A percentile compares a stretch with the other conserved stretches of the same genome.
phyloP scores from a whole-genome alignment of 2,888 invertebrate species.

The Melipona beecheii region DNA sequence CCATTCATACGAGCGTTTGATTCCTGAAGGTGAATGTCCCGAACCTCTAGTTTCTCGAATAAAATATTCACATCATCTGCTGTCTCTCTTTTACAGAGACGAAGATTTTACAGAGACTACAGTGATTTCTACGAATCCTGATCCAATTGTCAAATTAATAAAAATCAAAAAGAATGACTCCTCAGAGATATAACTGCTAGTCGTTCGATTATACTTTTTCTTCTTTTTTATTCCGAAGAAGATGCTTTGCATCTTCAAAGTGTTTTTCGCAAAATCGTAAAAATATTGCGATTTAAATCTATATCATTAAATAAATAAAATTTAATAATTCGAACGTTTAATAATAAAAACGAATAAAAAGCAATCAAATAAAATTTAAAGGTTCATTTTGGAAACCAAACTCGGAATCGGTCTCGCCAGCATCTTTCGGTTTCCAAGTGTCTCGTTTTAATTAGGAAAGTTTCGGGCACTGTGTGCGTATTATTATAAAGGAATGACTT shows the following conservation, averaged over 20 bases:
- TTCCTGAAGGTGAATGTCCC: not conserved
- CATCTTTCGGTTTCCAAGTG: not conserved
- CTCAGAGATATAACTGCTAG: not conserved
- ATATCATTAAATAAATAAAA: too few relatives aligned
- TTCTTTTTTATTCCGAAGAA: not conserved
- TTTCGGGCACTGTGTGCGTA: constrained; percentile 4
- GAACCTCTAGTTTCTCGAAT: not conserved
- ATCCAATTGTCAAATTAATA: not conserved
- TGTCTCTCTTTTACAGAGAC: not conserved
- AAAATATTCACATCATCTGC: not conserved
- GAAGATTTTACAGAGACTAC: not conserved
- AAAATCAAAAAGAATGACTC: not conserved
- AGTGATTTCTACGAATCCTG: not conserved
- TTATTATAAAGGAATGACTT: constrained; percentile 10
- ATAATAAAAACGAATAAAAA: too few relatives aligned
- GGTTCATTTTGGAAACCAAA: not conserved
- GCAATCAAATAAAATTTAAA: not conserved
- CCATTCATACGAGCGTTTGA: not conserved
- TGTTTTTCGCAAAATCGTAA: not conserved
- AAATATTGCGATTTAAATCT: not conserved
- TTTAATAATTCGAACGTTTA: too few relatives aligned
- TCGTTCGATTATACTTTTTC: not conserved
- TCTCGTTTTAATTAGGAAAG: constrained; percentile 22
- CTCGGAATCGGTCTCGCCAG: not conserved
- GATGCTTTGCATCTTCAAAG: not conserved